These are phyloP conservation scores for Amazona finschi DNA, from an alignment of 2,797 vertebrate species.

Conservation along the genomic window DNA sequence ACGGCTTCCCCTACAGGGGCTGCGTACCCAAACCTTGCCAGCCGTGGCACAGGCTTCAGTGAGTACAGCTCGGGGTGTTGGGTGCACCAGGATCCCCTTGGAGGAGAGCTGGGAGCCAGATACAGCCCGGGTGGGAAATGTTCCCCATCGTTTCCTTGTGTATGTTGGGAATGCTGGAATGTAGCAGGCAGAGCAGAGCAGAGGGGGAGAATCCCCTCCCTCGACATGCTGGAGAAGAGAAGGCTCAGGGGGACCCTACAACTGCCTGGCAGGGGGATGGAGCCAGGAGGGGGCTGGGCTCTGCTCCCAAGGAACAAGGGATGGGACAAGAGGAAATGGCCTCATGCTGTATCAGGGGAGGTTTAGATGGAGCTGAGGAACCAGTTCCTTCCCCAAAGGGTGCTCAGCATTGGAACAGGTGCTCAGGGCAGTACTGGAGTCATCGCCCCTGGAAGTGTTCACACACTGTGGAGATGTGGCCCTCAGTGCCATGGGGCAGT, in stretches of 20 bases:
- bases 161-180: not conserved
- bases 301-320: not conserved
- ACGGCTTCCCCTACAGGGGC: slow-evolving; percentile 38
- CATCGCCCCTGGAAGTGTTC: not conserved
- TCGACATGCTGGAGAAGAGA: not conserved
- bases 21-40: slow-evolving; percentile 64
- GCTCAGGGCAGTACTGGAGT: not conserved
- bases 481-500: not conserved
- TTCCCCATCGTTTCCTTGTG: accelerated
- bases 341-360: not conserved
- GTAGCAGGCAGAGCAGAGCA: not conserved
- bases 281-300: not conserved
- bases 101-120: not conserved
- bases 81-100: accelerated
- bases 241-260: not conserved
- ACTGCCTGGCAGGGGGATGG: not conserved
- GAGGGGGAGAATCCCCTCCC: not conserved
- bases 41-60: slow-evolving; percentile 71
- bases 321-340: not conserved
- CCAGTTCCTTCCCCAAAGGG: not conserved
- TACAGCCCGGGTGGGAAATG: accelerated
- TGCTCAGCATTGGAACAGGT: not conserved
- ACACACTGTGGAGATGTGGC: not conserved
- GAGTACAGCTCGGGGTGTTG: not conserved
- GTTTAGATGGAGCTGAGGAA: not conserved